Conservation (phyloP, 2,888 invertebrate species). For the Scaptomyza polygonia region DNA sequence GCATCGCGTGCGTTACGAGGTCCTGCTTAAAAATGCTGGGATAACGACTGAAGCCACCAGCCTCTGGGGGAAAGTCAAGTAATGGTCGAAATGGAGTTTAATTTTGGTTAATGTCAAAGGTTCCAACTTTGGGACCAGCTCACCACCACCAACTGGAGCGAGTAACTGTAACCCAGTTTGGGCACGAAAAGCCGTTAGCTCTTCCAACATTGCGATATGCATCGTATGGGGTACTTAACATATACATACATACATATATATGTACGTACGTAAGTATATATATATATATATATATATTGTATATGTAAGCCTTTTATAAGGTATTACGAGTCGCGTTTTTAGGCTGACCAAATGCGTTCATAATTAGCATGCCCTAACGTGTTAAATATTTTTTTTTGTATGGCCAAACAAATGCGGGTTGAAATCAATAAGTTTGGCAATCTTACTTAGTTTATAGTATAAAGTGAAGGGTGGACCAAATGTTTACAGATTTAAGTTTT, state of each 20-base stretch:
- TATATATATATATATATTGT: slow-evolving; percentile 18
- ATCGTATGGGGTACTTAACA: slow-evolving; percentile 22
- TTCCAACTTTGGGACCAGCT: slow-evolving; percentile 43
- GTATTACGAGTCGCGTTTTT: slow-evolving; percentile 12
- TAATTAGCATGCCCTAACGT: slow-evolving; percentile 55
- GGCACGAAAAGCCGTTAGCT: slow-evolving; percentile 46
- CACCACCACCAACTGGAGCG: neutral
- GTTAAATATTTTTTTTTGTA: slow-evolving; percentile 1
- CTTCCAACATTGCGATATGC: slow-evolving; percentile 54
- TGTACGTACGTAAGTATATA: slow-evolving; percentile 2
- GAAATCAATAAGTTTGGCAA: neutral
- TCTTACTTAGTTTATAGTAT: neutral
- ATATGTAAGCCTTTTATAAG: slow-evolving; percentile 15
- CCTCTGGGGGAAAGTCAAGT: neutral
- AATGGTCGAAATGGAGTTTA: neutral
- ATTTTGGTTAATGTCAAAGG: slow-evolving; percentile 67
- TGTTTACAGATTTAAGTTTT: neutral
- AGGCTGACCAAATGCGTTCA: slow-evolving; percentile 43
- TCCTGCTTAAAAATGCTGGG: slow-evolving; percentile 19
- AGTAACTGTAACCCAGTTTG: slow-evolving; percentile 3
- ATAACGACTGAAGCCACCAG: slow-evolving; percentile 14
- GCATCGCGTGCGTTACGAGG: slow-evolving; percentile 48
- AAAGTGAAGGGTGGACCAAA: neutral
- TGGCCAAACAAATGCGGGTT: slow-evolving; percentile 11
- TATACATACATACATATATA: neutral